These are phyloP conservation scores for Apostichopus leukothele DNA, from an alignment of 53 echinoderm and acorn worm genomes.

Conservation along the genomic window DNA sequence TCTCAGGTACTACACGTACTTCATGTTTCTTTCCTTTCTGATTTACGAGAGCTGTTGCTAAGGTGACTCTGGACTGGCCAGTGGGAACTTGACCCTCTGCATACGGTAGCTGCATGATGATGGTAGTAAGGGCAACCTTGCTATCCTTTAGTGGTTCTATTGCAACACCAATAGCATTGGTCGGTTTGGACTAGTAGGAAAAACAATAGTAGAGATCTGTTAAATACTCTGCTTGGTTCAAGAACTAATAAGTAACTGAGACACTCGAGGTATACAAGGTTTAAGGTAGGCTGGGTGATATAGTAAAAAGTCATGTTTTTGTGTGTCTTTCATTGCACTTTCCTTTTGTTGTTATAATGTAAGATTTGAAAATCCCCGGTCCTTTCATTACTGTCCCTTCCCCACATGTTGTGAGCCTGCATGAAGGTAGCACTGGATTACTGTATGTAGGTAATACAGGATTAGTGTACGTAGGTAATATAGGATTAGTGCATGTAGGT, in stretches of 20 bases:
- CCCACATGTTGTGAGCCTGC: background rate
- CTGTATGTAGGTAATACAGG: too few relatives aligned
- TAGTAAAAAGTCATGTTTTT: too few relatives aligned
- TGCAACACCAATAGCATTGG: slow-evolving; percentile 60
- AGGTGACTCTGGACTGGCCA: slow-evolving; percentile 66
- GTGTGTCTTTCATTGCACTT: too few relatives aligned
- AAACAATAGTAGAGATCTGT: slow-evolving; percentile 3
- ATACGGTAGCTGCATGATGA: slow-evolving; percentile 87
- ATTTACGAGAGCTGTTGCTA: slow-evolving; percentile 79
- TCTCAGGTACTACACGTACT: slow-evolving; percentile 37
- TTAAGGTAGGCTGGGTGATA: too few relatives aligned
- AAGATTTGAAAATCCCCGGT: background rate
- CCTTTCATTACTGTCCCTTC: background rate
- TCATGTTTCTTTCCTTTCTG: slow-evolving; percentile 73
- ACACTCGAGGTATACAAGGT: too few relatives aligned
- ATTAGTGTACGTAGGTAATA: too few relatives aligned
- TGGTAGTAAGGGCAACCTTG: slow-evolving; percentile 77
- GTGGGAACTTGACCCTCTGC: slow-evolving; percentile 66
- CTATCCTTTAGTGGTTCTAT: slow-evolving; percentile 72
- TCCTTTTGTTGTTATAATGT: background rate
- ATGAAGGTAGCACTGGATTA: background rate
- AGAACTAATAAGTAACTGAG: background rate
- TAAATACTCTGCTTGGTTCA: background rate
- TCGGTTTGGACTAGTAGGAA: slow-evolving; percentile 57
- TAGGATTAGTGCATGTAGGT: too few relatives aligned